phyloP scores from a whole-genome alignment of 1,140 invertebrate species.

The Idris sp. region DNA sequence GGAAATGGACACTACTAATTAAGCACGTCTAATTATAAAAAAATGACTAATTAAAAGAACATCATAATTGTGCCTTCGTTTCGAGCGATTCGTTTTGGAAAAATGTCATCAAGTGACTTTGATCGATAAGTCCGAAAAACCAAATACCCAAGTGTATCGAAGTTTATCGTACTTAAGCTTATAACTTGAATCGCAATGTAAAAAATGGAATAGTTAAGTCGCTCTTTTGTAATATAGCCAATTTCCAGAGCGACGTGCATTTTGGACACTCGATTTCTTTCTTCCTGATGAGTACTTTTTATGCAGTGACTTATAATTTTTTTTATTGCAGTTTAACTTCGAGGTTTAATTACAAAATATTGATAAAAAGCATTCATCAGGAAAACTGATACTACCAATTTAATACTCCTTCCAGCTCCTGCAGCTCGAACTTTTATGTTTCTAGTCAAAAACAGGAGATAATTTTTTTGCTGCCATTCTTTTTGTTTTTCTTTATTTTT shows the following conservation, averaged over 20 bases:
- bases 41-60: no score
- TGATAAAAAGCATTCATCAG: conserved; percentile 25
- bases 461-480: conserved; percentile 56
- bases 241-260: conserved; percentile 46
- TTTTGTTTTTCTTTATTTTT: conserved; percentile 49
- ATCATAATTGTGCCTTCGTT: no score
- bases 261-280: conserved; percentile 36
- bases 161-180: no score
- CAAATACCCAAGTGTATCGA: no score
- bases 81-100: no score
- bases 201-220: conserved; percentile 2
- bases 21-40: no score
- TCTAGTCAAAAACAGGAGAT: conserved; percentile 75
- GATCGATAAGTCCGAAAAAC: no score
- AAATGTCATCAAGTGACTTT: no score
- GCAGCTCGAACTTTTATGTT: conserved; percentile 74
- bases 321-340: no score
- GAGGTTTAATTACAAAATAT: no score
- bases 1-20: conserved; percentile 81
- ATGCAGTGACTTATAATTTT: no score
- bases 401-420: conserved; percentile 75
- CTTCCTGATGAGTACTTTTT: conserved; percentile 26
- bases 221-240: conserved; percentile 21
- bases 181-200: no score
- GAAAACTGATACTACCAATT: conserved; percentile 67